Conservation (phyloP, 2,797 vertebrate genomes). For the Cheirogaleus major region DNA sequence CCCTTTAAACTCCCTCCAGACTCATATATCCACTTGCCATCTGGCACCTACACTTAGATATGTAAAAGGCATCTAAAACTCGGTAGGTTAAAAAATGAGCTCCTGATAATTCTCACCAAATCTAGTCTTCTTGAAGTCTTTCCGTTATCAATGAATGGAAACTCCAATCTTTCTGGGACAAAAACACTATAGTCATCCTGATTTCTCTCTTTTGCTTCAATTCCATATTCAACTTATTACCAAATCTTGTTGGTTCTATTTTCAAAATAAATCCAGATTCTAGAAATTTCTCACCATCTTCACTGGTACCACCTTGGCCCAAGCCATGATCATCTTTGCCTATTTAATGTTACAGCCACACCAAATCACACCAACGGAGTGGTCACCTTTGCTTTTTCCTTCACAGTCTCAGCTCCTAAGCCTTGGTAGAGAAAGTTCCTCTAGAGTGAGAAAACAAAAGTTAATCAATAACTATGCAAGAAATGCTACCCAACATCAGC, state of each 20-base stretch:
- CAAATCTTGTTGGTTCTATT: not conserved
- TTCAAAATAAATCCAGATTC: slow-evolving; percentile 14
- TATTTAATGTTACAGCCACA: not conserved
- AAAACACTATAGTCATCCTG: not conserved
- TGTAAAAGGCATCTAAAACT: not conserved
- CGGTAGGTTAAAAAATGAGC: not conserved
- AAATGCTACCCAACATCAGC: not conserved
- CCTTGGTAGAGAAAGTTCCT: slow-evolving; percentile 2
- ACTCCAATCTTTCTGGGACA: not conserved
- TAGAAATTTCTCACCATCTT: not conserved
- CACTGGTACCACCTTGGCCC: not conserved
- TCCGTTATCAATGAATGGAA: not conserved
- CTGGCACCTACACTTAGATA: not conserved
- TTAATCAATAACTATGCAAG: slow-evolving; percentile 11
- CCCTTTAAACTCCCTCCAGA: not conserved
- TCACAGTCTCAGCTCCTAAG: not conserved
- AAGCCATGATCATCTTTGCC: not conserved
- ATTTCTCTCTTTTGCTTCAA: slow-evolving; percentile 31
- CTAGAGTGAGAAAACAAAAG: slow-evolving; percentile 15
- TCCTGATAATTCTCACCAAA: not conserved
- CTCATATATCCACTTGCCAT: not conserved
- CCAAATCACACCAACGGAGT: not conserved
- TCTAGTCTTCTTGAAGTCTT: not conserved
- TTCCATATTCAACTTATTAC: not conserved
- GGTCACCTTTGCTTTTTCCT: not conserved